Percentiles rank a stretch among this genome's conserved stretches.
phyloP scores from a whole-genome alignment of 2,888 invertebrate species.

The Hesperia comma region DNA sequence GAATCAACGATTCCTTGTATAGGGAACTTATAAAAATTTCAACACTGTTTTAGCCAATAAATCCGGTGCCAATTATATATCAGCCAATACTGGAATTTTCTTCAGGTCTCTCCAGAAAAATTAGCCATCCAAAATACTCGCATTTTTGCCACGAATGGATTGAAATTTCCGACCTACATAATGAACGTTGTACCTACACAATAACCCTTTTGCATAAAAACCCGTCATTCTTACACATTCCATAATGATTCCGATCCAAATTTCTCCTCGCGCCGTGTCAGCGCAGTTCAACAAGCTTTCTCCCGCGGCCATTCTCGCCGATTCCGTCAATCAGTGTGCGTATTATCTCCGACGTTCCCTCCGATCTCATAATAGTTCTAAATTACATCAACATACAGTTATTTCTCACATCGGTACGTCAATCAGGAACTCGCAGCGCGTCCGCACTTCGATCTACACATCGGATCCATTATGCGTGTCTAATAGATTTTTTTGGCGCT shows the following conservation, averaged over 20 bases:
- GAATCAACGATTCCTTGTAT: no score
- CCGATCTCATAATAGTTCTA: constrained; percentile 40
- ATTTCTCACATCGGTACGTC: constrained; percentile 47
- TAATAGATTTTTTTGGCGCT: constrained; percentile 80
- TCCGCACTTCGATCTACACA: constrained; percentile 60
- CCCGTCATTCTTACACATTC: constrained; percentile 3
- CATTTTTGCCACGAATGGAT: background rate
- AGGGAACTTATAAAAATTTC: no score
- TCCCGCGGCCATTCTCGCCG: constrained; percentile 31
- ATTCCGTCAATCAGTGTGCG: constrained; percentile 33
- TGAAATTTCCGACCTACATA: background rate
- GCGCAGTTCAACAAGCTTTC: constrained; percentile 29
- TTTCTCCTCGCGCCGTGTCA: constrained; percentile 10
- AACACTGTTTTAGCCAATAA: no score
- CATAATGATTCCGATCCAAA: constrained; percentile 6
- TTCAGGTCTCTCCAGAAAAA: no score
- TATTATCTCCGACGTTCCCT: constrained; percentile 31
- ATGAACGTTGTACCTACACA: background rate
- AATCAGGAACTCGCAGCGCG: constrained; percentile 65
- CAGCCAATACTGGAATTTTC: no score
- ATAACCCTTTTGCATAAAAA: background rate
- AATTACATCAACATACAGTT: constrained; percentile 46
- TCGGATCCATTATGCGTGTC: constrained; percentile 76
- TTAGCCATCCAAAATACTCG: background rate
- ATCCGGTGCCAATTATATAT: no score